Evolutionary conservation across 2,113 vertebrate species (phyloP).

Genomic region (Rhinolophus ferrumequinum): DNA sequence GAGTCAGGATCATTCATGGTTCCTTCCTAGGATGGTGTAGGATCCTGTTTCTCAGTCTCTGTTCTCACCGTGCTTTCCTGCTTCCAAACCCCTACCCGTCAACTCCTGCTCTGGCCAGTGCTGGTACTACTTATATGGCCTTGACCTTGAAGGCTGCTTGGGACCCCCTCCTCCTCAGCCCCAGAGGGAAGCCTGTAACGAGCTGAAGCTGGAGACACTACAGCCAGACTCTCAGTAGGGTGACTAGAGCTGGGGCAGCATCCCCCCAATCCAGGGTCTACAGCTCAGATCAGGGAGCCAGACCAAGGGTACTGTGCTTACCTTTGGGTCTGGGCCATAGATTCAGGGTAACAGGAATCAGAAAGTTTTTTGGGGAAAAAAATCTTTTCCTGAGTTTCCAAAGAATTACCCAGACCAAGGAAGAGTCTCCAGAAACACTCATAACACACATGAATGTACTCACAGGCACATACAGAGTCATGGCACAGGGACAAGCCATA

Average conservation of each 20-base stretch:
- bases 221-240: neutral
- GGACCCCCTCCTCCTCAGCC: too few relatives aligned
- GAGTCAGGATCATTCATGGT: neutral
- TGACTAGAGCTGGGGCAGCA: neutral
- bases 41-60: neutral
- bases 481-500: neutral
- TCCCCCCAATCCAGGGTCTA: neutral
- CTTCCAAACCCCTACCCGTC: neutral
- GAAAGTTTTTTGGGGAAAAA: neutral
- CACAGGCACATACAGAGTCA: neutral
- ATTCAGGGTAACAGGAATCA: neutral
- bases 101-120: neutral
- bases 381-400: slow-evolving; percentile 13
- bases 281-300: neutral
- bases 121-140: neutral
- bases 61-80: neutral
- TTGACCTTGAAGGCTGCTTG: neutral
- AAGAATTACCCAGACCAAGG: neutral
- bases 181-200: neutral
- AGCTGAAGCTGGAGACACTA: neutral
- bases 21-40: neutral
- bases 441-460: neutral
- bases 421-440: neutral
- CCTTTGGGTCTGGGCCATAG: neutral
- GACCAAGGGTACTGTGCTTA: neutral